Evolutionary conservation across 2,888 invertebrate species (phyloP), one percentile per base, ranked within the genome.

Genomic region (Malthinus seriepunctatus): DNA sequence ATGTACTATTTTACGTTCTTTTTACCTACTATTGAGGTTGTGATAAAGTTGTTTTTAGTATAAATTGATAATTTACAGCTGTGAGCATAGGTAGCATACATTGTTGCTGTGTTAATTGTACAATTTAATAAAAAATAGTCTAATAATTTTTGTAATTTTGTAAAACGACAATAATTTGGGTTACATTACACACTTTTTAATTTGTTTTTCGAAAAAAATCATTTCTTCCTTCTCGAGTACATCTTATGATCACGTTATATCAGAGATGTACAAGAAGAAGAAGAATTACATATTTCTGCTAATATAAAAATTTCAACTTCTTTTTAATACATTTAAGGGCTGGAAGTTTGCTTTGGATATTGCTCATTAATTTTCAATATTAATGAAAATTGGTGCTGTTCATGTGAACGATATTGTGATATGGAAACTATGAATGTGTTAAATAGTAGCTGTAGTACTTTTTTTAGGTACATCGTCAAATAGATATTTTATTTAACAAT

Each of bases 391-490:
- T 62, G 62, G 62, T 62, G 62, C 62, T 62, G 62, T 59, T 59
- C 52, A 54, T 62, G 62, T 59, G 58, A 66, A 66, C 61, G 63
- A 64, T 63, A 61, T 59, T 66, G 66, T 66, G 66, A 75, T 74
- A 75, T 73, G 72, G 73, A 72, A 71, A 71, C 60, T 63, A 51
- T 62, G 61, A 56, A 58, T 71, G 71, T 67, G 66, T 63, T 67
- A 66, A 53, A 46, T 49, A 46, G 32, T 49, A 52, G 50, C 38
- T 53, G 45, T 50, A 50, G 46, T 48, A 42, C 23, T 23, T 23
- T 15, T 55, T 56, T 44, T 61, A 61, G 51, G 51, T 53, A 37
- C 15, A 45, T 51, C 45, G 53, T 53, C 46, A 56, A 49, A 50
- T 50, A 50, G 34, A 42, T 50, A 59, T 52, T 53, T 58, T 65